Conservation (phyloP, 1,140 invertebrate genomes). For the Saxidomus purpurata region DNA sequence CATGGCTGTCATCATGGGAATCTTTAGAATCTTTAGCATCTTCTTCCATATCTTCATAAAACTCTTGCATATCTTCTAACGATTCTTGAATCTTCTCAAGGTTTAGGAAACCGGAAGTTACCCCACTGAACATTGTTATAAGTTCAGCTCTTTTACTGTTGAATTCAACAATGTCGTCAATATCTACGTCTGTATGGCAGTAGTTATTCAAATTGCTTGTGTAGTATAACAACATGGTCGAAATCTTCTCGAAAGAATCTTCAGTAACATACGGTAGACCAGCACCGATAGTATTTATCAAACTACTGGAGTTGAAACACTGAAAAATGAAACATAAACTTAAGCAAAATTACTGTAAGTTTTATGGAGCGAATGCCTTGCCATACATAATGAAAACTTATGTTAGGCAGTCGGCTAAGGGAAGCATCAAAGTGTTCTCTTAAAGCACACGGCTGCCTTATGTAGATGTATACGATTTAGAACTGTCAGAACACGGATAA, state of each 20-base stretch:
- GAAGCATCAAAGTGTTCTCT: too few species aligned
- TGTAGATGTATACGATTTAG: too few species aligned
- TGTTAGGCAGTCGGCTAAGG: too few species aligned
- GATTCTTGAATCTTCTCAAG: conserved; percentile 42
- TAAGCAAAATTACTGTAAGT: too few species aligned
- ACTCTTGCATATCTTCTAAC: conserved; percentile 13
- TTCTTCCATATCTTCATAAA: conserved; percentile 37
- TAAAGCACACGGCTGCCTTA: too few species aligned
- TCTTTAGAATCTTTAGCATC: neutral
- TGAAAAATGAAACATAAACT: conserved; percentile 7
- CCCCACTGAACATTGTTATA: conserved; percentile 17
- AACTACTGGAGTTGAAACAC: conserved; percentile 45
- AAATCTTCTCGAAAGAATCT: conserved; percentile 11
- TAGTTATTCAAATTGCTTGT: neutral
- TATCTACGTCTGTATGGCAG: conserved; percentile 40
- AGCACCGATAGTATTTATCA: neutral
- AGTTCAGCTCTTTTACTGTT: conserved; percentile 4
- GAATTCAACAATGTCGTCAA: conserved; percentile 20
- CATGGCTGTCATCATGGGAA: conserved; percentile 1
- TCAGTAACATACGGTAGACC: conserved; percentile 3
- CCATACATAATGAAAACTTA: too few species aligned
- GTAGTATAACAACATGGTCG: conserved; percentile 38
- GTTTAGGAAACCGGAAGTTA: conserved; percentile 11
- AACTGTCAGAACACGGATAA: too few species aligned
- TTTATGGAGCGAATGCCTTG: too few species aligned